phyloP scores from a whole-genome alignment of 2,888 invertebrate genomes.

The Lasius fuliginosus region DNA sequence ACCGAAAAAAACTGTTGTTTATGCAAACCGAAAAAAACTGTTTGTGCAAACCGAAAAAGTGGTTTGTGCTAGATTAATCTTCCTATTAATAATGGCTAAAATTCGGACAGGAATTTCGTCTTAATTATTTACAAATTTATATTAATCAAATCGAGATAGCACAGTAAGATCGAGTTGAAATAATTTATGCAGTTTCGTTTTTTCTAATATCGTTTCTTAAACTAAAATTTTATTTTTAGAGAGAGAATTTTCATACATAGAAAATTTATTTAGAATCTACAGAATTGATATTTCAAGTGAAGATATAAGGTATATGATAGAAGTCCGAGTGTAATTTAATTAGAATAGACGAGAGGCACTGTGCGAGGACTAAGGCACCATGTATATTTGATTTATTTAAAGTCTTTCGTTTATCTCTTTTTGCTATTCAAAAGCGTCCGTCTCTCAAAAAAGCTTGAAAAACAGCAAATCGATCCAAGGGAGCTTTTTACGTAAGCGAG shows the following conservation, averaged over 20 bases:
- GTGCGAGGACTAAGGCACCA: not conserved
- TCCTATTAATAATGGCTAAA: not conserved
- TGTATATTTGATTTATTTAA: constrained; percentile 5
- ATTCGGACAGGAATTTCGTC: not conserved
- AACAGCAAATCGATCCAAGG: constrained; percentile 68
- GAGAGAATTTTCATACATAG: not conserved
- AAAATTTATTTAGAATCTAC: not conserved
- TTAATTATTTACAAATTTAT: not conserved
- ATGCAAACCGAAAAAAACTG: not conserved
- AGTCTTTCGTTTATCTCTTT: not conserved
- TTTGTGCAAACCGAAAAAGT: not conserved
- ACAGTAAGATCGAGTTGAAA: not conserved
- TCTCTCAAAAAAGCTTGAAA: constrained; percentile 18
- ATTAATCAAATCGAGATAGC: not conserved
- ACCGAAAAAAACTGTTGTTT: not conserved
- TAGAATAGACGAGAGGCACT: not conserved
- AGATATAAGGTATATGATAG: not conserved
- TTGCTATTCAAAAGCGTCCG: not conserved
- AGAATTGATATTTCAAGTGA: constrained; percentile 8
- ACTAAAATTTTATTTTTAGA: not conserved
- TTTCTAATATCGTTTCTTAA: not conserved
- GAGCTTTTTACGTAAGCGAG: constrained; percentile 66
- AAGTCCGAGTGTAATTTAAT: not conserved
- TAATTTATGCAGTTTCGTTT: not conserved
- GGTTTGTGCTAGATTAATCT: not conserved